Conservation (phyloP, 2,888 invertebrate genomes). For the Periphyllus acericola region DNA sequence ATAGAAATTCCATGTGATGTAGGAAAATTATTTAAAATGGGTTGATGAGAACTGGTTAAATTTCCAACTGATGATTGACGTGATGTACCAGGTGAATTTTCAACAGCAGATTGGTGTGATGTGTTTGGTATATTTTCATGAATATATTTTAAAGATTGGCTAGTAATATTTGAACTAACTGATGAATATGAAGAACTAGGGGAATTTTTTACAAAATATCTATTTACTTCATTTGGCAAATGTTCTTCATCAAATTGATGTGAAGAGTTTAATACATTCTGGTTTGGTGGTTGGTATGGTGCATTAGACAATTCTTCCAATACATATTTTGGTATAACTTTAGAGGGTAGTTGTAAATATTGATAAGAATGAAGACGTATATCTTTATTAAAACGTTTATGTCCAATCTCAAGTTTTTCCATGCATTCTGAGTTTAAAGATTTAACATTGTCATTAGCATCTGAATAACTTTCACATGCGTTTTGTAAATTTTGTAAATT, state of each 20-base stretch:
- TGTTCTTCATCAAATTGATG: slow-evolving; percentile 52
- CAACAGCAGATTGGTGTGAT: slow-evolving; percentile 20
- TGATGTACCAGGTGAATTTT: slow-evolving; percentile 42
- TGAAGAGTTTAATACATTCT: slow-evolving; percentile 18
- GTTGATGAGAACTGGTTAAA: slow-evolving; percentile 19
- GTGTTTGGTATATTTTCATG: slow-evolving; percentile 34
- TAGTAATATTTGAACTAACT: slow-evolving; percentile 13
- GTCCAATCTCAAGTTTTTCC: slow-evolving; percentile 7
- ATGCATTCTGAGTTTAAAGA: slow-evolving; percentile 6
- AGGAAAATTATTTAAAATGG: slow-evolving; percentile 37
- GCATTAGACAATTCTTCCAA: slow-evolving; percentile 51
- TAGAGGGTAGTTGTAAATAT: slow-evolving; percentile 42
- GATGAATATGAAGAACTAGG: slow-evolving; percentile 35
- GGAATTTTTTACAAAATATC: slow-evolving; percentile 32
- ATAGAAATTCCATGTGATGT: slow-evolving; percentile 33
- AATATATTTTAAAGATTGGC: slow-evolving; percentile 26
- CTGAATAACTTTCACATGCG: slow-evolving; percentile 43
- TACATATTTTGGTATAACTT: slow-evolving; percentile 37
- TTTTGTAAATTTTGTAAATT: slow-evolving; percentile 36
- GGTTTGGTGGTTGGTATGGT: slow-evolving; percentile 27
- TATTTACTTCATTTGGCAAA: slow-evolving; percentile 37
- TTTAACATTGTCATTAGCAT: background rate
- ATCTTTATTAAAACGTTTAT: slow-evolving; percentile 30
- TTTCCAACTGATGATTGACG: slow-evolving; percentile 25
- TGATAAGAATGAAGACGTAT: slow-evolving; percentile 40